These are phyloP conservation scores for Drosophila koepferae DNA, from an alignment of 2,888 invertebrate genomes.

Conservation along the genomic window DNA sequence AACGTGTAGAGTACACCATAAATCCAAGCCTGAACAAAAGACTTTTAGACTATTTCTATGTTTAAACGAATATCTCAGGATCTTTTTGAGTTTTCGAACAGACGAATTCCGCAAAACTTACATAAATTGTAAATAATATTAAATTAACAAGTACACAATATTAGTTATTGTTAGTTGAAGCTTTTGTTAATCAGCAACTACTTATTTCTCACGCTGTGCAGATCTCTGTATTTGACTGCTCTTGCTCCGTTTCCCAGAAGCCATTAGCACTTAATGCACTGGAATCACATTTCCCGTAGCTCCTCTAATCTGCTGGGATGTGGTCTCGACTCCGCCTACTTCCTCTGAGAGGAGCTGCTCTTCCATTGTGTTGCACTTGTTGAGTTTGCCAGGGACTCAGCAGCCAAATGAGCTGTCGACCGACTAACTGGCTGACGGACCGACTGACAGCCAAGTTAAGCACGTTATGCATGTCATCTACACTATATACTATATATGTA, in stretches of 20 bases:
- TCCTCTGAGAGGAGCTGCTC: conserved; percentile 31
- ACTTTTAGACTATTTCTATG: no score
- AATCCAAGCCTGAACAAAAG: neutral
- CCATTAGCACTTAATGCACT: conserved; percentile 55
- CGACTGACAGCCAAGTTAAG: conserved; percentile 60
- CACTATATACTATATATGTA: conserved; percentile 6
- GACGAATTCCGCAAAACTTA: neutral
- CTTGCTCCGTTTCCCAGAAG: conserved; percentile 42
- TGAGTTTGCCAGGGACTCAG: conserved; percentile 38
- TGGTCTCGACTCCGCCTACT: conserved; percentile 48
- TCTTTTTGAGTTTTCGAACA: neutral
- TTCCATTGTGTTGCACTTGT: conserved; percentile 63
- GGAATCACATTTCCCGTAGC: conserved; percentile 44
- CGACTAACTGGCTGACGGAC: conserved; percentile 32
- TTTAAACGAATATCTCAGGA: neutral
- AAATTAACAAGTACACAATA: neutral
- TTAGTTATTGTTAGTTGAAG: neutral
- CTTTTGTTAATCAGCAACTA: conserved; percentile 16
- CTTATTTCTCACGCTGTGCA: conserved; percentile 40
- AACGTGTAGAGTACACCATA: neutral
- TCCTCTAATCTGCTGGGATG: conserved; percentile 28
- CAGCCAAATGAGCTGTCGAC: conserved; percentile 31
- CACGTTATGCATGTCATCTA: conserved; percentile 65
- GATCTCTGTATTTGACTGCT: conserved; percentile 12
- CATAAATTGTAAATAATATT: neutral